Base-by-base conservation (phyloP, 2,888 invertebrate species). In the Andrena camellia region DNA sequence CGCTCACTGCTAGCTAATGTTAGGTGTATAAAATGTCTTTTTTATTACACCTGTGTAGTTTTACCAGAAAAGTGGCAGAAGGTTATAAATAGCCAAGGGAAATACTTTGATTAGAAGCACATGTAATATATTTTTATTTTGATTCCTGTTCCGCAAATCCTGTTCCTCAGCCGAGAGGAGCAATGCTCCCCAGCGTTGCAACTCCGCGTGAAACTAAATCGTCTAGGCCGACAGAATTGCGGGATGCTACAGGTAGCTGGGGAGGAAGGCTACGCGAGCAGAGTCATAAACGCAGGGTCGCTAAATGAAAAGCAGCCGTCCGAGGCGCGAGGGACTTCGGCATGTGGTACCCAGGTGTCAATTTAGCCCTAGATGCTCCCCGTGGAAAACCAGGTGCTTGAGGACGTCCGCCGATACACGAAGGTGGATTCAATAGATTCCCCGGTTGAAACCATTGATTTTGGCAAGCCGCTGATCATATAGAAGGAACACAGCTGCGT, bases 331-430 rank as follows among this genome's bases (percentile, higher is more conserved):
- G 42, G 73, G 66, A 72, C 70, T 84, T 87, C 74, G 63, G 84
- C 92, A 92, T 92, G 90, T 91, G 92, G 88, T 88, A 90, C 83
- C 92, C 92, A 92, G 92, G 90, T 92, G 91, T 89, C 89, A 88
- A 90, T 90, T 88, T 87, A 76, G 70, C 76, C 63, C 73, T 80
- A 81, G 78, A 82, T 80, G 76, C 63, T 72, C 50, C 83, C 67
- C 85, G 84, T 86, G 83, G 87, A 79, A 80, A 73, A 64, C 88
- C 91, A 90, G 91, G 86, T 90, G 91, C 81, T 81, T 80, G 86
- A 88, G 87, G 83, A 85, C 83, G 81, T 85, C 72, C 84, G 75
- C 62, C 84, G 86, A 87, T 85, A 64, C 83, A 66, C 84, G 72
- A 87, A 75, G 48, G 63, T 76, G 71, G 76, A 82, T 83, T 85